Base-by-base conservation (phyloP, 1,140 invertebrate species). In the Drepana arcuata region DNA sequence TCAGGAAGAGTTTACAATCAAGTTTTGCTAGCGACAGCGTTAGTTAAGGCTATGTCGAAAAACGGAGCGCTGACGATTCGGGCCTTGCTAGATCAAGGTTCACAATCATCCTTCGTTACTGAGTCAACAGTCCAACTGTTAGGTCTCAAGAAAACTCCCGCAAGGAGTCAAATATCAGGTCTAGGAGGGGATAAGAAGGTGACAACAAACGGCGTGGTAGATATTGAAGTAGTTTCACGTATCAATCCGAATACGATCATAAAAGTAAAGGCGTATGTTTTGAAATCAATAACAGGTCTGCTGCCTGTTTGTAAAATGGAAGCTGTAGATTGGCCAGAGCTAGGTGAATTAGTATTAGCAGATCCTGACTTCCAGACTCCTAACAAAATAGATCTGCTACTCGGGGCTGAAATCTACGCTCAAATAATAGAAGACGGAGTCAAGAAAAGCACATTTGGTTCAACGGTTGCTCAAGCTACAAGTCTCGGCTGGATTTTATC, bases 301-400 rank as follows among this genome's bases (percentile, higher is more conserved):
- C n/a, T n/a, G n/a, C n/a, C n/a, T n/a, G n/a, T n/a, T n/a, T n/a
- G n/a, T n/a, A n/a, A n/a, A n/a, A n/a, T n/a, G n/a, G n/a, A n/a
- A n/a, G n/a, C n/a, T n/a, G n/a, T n/a, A n/a, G n/a, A 0, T 41
- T 74, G 31, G 65, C 25, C 7, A 52, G 58, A 53, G 16, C 30
- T 48, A 4, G 2, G 34, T 10, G 34, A 30, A 1, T 21, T 48
- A n/a, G 31, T 41, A 7, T 18, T 54, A 24, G 50, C 45, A 5
- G 50, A 54, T 37, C 30, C 33, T 14, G 32, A 21, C 11, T 48
- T 16, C 15, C 16, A 32, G 15, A 24, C 12, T 26, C 18, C 50
- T 26, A 31, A 41, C n/a, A 7, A 26, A 1, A 54, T 54, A 23
- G 41, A 47, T 29, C 6, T 51, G 15, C 33, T 56, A 2, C 31